Conservation (phyloP, 2,113 vertebrate species). For the Xiphorhynchus elegans region DNA sequence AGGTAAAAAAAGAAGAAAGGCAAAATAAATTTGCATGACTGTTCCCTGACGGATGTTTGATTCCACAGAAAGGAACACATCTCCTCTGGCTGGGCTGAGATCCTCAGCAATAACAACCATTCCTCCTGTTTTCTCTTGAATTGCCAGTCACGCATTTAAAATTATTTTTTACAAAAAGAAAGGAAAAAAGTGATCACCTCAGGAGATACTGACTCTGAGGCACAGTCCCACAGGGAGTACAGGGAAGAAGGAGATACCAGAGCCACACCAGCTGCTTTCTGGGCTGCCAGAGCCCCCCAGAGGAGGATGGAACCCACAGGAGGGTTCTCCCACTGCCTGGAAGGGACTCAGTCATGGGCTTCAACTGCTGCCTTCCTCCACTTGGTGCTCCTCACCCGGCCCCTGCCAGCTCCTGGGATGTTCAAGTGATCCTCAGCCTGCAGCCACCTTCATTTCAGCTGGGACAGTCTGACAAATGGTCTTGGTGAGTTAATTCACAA, state of each 20-base stretch:
- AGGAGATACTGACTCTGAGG: not conserved
- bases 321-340: not conserved
- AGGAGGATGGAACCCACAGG: not conserved
- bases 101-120: not conserved
- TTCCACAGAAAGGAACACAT: not conserved
- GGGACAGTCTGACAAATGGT: not conserved
- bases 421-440: not conserved
- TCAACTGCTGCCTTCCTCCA: not conserved
- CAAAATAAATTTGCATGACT: not conserved
- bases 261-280: not conserved
- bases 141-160: not conserved
- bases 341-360: fast-evolving
- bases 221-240: fast-evolving
- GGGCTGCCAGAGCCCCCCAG: not conserved
- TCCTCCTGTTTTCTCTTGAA: not conserved
- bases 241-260: not conserved
- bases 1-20: slow-evolving; percentile 11
- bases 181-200: not conserved
- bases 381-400: not conserved
- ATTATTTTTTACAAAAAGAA: not conserved
- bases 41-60: not conserved
- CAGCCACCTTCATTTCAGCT: not conserved
- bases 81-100: not conserved
- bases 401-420: not conserved
- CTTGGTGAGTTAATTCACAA: fast-evolving